phyloP scores from a whole-genome alignment of 1,140 invertebrate species.

The Eumaeus atala region DNA sequence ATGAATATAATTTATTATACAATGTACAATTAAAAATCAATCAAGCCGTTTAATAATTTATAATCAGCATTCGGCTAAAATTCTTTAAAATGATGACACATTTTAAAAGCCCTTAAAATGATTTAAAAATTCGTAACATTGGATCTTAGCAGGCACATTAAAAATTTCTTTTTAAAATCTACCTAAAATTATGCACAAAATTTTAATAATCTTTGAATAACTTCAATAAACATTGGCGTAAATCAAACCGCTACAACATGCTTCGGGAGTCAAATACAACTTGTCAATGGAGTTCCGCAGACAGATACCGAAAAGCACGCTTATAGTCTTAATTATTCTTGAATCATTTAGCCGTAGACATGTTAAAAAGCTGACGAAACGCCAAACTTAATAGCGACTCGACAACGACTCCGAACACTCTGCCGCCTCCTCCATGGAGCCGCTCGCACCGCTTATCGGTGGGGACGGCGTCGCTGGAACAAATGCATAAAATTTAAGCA shows the following conservation, averaged over 20 bases:
- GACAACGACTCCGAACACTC: slow-evolving; percentile 28
- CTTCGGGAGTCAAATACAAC: slow-evolving; percentile 4
- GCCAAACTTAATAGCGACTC: slow-evolving; percentile 62
- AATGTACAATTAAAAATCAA: slow-evolving; percentile 33
- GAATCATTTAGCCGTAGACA: slow-evolving; percentile 15
- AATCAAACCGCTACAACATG: slow-evolving; percentile 5
- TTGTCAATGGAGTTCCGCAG: neutral
- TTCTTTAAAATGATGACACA: slow-evolving; percentile 30
- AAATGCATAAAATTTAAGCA: slow-evolving; percentile 2
- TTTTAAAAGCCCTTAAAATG: slow-evolving; percentile 33
- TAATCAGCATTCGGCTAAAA: slow-evolving; percentile 34
- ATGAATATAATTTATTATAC: slow-evolving; percentile 32
- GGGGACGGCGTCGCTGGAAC: slow-evolving; percentile 34
- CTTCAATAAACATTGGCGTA: neutral
- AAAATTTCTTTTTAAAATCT: slow-evolving; percentile 31
- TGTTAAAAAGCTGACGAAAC: slow-evolving; percentile 39
- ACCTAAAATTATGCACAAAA: slow-evolving; percentile 24
- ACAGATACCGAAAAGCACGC: slow-evolving; percentile 1
- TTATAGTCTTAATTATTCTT: neutral
- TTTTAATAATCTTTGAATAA: slow-evolving; percentile 3
- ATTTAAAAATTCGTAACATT: slow-evolving; percentile 33
- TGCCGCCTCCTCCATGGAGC: slow-evolving; percentile 26
- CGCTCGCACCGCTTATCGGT: slow-evolving; percentile 32
- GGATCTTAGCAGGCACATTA: slow-evolving; percentile 36
- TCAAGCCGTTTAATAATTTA: slow-evolving; percentile 26